These are phyloP conservation scores for Spodoptera litura DNA, from an alignment of 1,140 invertebrate genomes.

Conservation along the genomic window DNA sequence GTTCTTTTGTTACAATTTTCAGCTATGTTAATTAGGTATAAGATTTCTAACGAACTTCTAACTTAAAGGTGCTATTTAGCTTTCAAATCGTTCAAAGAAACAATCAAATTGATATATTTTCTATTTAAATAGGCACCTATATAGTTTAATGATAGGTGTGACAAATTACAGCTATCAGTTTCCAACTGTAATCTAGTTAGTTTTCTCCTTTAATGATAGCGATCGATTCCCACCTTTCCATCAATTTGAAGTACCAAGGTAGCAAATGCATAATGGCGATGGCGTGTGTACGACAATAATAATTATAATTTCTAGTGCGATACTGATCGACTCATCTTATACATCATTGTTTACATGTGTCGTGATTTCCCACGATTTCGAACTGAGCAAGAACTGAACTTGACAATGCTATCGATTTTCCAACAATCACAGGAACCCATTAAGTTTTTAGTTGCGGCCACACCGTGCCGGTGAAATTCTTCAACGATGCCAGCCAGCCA, in stretches of 20 bases:
- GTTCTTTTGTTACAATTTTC: too few relatives aligned
- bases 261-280: constrained; percentile 9
- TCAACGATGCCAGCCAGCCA: constrained; percentile 21
- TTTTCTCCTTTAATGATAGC: constrained; percentile 28
- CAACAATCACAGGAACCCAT: constrained; percentile 49
- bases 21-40: too few relatives aligned
- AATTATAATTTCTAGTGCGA: constrained; percentile 44
- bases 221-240: constrained; percentile 29
- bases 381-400: constrained; percentile 55
- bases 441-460: constrained; percentile 42
- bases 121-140: constrained; percentile 8
- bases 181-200: constrained; percentile 8
- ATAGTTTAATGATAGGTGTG: constrained; percentile 30
- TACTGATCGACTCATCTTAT: constrained; percentile 43
- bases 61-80: neutral
- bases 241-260: constrained; percentile 1
- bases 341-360: constrained; percentile 52
- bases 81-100: constrained; percentile 11
- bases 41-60: neutral
- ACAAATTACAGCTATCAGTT: constrained; percentile 10
- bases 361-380: constrained; percentile 65
- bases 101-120: constrained; percentile 20
- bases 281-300: constrained; percentile 26
- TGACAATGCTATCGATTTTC: constrained; percentile 59
- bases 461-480: constrained; percentile 37